Base-by-base conservation (phyloP, 2,797 vertebrate species). In the Lycodopsis pacificus region DNA sequence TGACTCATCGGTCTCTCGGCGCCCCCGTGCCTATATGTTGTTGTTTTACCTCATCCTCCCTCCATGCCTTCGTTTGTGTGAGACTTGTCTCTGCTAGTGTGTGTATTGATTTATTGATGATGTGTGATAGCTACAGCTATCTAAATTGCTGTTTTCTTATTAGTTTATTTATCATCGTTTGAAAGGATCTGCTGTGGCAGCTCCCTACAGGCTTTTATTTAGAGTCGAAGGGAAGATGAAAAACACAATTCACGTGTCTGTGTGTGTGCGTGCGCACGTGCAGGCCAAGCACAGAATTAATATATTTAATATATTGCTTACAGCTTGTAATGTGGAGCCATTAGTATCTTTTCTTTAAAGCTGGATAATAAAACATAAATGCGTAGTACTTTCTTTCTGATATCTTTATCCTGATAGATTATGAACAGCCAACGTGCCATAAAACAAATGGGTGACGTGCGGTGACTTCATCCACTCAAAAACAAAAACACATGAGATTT, bases 51-150 rank as follows among this genome's bases (percentile, higher is more conserved):
- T 27, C 30, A 14, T 40, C 51, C 49, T 51, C 15, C 48, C 44
- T 51, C 19, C 53, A 8, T 49, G 64, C 30, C 20, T 57, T 48
- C 17, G 59, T 72, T 75, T 82, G 53, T 65, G 32, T 63, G 56
- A 62, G 67, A 53, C 68, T 15, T 46, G 48, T 64, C 61, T 69
- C 12, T 58, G 58, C 13, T 20, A 11, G 34, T 34, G 79, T 30
- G 79, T 53, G 32, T 74, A 81, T 81, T 71, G 87, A 86, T 83
- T 85, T 82, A 89, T 82, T 78, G 73, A 74, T 77, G 38, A 83
- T 76, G 62, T 54, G 10, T 66, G 70, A 82, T 76, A 64, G 80
- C 67, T 69, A 14, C 71, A 70, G 30, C 66, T 58, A 20, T 77
- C 58, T 54, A 58, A 75, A 67, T 61, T 46, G 48, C 53, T 48